A percentile compares a stretch with the other conserved stretches of the same genome.
These are phyloP conservation scores for Drosophila tsacasi DNA, from an alignment of 1,140 invertebrate species.

Conservation along the genomic window DNA sequence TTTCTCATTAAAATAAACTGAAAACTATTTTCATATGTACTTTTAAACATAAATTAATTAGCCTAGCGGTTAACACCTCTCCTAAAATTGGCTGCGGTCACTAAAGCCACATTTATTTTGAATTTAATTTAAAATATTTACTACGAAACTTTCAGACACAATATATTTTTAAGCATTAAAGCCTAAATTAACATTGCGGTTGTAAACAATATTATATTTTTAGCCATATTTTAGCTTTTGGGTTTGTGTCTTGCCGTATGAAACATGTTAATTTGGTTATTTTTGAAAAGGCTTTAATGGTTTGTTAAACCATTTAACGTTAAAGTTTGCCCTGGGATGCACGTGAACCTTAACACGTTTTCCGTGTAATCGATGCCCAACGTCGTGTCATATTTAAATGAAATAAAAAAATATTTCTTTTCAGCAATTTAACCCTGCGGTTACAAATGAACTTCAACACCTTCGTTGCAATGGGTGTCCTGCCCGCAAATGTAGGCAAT, in stretches of 20 bases:
- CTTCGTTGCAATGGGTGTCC: background rate
- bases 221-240: background rate
- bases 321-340: background rate
- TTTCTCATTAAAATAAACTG: background rate
- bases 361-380: background rate
- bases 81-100: background rate
- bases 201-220: background rate
- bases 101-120: background rate
- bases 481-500: constrained; percentile 30
- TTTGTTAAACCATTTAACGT: background rate
- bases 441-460: constrained; percentile 7
- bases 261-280: background rate
- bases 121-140: background rate
- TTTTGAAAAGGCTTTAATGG: background rate
- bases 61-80: constrained; percentile 7
- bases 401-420: background rate
- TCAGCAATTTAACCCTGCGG: constrained; percentile 9
- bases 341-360: background rate
- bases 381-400: background rate
- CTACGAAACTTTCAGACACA: background rate
- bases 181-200: constrained; percentile 8
- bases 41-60: constrained; percentile 2
- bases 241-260: background rate
- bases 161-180: background rate
- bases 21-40: background rate